Evolutionary conservation across 2,888 invertebrate genomes (phyloP), one percentile per base, ranked within the genome.

Genomic region (Drosophila gaucha): DNA sequence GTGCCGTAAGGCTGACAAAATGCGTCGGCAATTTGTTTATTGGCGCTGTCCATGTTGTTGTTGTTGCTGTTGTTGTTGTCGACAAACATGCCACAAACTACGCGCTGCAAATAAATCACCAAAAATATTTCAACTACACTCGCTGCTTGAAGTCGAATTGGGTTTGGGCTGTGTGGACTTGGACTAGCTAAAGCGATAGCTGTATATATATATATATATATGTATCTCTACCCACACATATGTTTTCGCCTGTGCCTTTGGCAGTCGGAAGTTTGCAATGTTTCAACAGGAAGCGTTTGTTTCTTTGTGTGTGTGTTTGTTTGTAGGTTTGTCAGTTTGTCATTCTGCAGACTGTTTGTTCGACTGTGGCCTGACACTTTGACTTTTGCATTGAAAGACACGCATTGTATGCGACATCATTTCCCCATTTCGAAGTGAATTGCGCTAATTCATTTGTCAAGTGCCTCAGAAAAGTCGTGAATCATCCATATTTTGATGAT

Each of bases 1-100:
- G 80, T 44, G 57, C 57, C 66, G 71, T 55, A 77, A 63, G 54
- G 56, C 80, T 74, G 78, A 70, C 78, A 80, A 85, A 87, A 86
- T 82, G 83, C 88, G 86, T 85, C 83, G 88, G 88, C 87, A 87
- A 87, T 87, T 87, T 87, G 88, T 86, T 85, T 87, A 87, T 87
- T 83, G 86, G 78, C 76, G 78, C 65, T 83, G 57, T 62, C 30
- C 51, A 55, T 70, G 49, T 58, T 55, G 43, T 50, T 64, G 56
- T 65, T 77, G 77, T 76, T 77, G 77, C n/a, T 70, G 49, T 58
- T 55, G 43, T 50, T 64, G 56, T 65, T 77, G 77, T 76, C 77
- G 77, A 67, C 77, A 77, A 75, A 86, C 86, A 86, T 84, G 84
- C 84, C 84, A 80, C 83, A 84, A 86, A 80, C 83, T 86, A 83